Base-by-base conservation (phyloP, 1,140 invertebrate species). In the Drosophila baimaii region DNA sequence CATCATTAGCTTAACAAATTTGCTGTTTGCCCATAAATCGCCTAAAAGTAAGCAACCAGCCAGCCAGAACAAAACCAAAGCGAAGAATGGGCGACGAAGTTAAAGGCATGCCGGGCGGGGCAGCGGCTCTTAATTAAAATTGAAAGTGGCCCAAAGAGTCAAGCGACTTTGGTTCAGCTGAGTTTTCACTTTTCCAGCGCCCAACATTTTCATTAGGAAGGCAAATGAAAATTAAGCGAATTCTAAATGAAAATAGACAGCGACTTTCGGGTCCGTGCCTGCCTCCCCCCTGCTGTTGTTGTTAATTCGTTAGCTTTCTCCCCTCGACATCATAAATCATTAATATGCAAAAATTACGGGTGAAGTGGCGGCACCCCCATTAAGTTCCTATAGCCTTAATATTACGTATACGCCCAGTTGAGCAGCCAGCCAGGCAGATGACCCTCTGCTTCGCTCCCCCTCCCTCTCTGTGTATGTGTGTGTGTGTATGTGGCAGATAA, bases 1-100 rank as follows among this genome's bases (percentile, higher is more conserved):
- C 83, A 83, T 83, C 83, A 88, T 88, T 88, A 88, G 76, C 71
- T 51, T 61, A 88, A 88, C 84, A 88, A 88, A 88, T 88, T 79
- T 75, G 76, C 66, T 86, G 76, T 77, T 56, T 73, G 59, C 46
- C 44, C 83, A 79, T 88, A 88, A 83, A 86, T 82, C 64, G 76
- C 47, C 71, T 5, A 70, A 78, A 71, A 79, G 65, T 64, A 82
- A 77, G 76, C 76, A 55, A 47, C 39, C 41, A 77, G 27, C 43
- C 39, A 33, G 35, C 17, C 33, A 13, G 47, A n/a, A 5, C 15
- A 58, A 29, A 47, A 17, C 17, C 59, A 19, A 23, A 19, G 21
- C 21, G 29, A 39, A 55, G 25, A n/a, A n/a, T n/a, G n/a, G 35
- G 27, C 19, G 31, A 65, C 43, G 12, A 37, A 46, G 66, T 51